Evolutionary conservation across 64 coral and sea anemone genomes (phyloP).

Genomic region (Montipora capricornis): DNA sequence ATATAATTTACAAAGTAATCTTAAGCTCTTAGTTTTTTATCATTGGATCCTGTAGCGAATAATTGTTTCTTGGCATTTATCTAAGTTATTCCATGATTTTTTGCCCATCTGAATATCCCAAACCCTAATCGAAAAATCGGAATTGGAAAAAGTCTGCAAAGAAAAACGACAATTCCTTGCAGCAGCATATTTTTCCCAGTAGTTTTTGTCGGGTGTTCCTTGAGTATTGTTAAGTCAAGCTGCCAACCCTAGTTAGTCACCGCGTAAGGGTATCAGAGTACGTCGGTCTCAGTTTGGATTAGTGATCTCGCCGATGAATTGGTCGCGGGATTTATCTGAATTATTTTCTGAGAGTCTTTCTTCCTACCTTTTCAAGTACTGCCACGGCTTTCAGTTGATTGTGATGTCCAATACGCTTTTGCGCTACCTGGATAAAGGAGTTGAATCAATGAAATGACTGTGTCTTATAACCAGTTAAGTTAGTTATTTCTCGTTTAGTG

Average conservation of each 20-base stretch:
- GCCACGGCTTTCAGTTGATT: neutral
- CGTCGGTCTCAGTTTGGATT: neutral
- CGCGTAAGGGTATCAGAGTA: neutral
- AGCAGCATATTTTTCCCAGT: neutral
- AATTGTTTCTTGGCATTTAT: neutral
- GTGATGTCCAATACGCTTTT: neutral
- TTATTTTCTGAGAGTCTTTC: neutral
- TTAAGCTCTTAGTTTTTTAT: neutral
- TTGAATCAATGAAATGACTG: neutral
- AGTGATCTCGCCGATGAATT: neutral
- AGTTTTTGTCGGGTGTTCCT: neutral
- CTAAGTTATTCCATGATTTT: neutral
- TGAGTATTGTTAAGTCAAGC: neutral
- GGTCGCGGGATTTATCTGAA: neutral
- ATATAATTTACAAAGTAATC: neutral
- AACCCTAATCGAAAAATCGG: neutral
- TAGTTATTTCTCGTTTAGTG: neutral
- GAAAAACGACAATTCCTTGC: neutral
- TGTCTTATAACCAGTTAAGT: neutral
- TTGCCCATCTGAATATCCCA: neutral
- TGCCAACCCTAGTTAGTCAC: neutral
- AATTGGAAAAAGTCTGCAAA: neutral
- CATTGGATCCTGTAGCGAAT: neutral
- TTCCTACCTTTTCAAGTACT: neutral
- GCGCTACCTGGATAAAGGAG: neutral